These are phyloP conservation scores for Coluber constrictor DNA, from an alignment of 2,797 vertebrate genomes.

Conservation along the genomic window DNA sequence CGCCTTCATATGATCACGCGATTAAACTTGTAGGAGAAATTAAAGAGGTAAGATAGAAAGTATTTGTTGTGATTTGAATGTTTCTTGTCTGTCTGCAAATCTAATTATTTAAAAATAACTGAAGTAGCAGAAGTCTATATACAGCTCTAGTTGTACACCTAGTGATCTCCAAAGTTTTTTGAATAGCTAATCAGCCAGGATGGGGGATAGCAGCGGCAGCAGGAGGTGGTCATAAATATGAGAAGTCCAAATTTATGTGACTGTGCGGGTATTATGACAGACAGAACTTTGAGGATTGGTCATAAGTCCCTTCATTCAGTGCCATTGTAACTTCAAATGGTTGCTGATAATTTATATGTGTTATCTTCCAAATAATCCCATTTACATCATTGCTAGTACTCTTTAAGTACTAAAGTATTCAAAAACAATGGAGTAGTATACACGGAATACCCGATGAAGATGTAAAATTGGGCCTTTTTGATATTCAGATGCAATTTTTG, in stretches of 20 bases:
- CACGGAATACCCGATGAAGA: not conserved
- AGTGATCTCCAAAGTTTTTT: not conserved
- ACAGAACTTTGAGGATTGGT: not conserved
- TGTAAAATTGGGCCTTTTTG: not conserved
- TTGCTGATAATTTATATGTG: not conserved
- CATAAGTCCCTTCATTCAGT: not conserved
- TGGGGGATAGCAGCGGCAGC: not conserved
- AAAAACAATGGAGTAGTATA: not conserved
- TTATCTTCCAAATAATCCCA: not conserved
- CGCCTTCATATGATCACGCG: slow-evolving; percentile 86
- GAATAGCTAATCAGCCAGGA: not conserved
- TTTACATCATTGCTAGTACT: not conserved
- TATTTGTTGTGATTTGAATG: not conserved
- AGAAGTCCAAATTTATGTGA: not conserved
- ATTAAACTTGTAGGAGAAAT: slow-evolving; percentile 91
- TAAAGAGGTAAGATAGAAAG: slow-evolving; percentile 83
- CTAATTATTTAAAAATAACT: not conserved
- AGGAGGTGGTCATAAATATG: not conserved
- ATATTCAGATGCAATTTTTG: not conserved
- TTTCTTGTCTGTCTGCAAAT: not conserved
- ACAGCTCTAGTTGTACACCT: not conserved
- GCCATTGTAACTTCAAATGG: not conserved
- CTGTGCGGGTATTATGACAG: not conserved
- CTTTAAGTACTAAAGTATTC: not conserved
- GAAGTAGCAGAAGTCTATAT: not conserved